Conservation (phyloP, 1,140 invertebrate genomes). For the Fragariocoptes setiger region DNA sequence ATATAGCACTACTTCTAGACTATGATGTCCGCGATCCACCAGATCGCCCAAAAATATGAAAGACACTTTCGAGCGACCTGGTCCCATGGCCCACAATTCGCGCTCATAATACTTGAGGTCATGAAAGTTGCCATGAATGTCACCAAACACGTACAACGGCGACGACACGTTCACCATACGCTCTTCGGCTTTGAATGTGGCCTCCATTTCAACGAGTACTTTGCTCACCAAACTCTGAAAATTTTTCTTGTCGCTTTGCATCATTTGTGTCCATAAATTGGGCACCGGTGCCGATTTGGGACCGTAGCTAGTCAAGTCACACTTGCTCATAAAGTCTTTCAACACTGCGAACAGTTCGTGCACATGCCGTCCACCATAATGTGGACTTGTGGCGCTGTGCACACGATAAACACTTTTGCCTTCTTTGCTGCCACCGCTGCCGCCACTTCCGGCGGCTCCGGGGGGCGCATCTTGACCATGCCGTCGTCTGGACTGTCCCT, state of each 20-base stretch:
- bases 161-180: conserved; percentile 5
- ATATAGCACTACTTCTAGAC: conserved; percentile 23
- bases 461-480: too few species aligned
- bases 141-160: conserved; percentile 12
- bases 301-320: neutral
- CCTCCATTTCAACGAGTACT: conserved; percentile 3
- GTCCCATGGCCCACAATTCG: conserved; percentile 25
- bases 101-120: conserved; percentile 28
- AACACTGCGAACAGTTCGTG: neutral
- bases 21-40: conserved; percentile 22
- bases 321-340: neutral
- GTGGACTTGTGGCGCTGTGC: too few species aligned
- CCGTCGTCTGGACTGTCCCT: too few species aligned
- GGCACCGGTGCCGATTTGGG: neutral
- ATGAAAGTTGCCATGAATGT: conserved; percentile 27
- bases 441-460: too few species aligned
- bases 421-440: too few species aligned
- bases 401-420: too few species aligned
- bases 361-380: too few species aligned
- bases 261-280: neutral
- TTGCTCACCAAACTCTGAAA: conserved; percentile 15
- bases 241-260: neutral
- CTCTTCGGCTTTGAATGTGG: conserved; percentile 2
- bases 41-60: conserved; percentile 31
- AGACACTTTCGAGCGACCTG: conserved; percentile 22